Evolutionary conservation across 2,888 invertebrate species (phyloP).

Genomic region (Lordiphosa fenestrarum): DNA sequence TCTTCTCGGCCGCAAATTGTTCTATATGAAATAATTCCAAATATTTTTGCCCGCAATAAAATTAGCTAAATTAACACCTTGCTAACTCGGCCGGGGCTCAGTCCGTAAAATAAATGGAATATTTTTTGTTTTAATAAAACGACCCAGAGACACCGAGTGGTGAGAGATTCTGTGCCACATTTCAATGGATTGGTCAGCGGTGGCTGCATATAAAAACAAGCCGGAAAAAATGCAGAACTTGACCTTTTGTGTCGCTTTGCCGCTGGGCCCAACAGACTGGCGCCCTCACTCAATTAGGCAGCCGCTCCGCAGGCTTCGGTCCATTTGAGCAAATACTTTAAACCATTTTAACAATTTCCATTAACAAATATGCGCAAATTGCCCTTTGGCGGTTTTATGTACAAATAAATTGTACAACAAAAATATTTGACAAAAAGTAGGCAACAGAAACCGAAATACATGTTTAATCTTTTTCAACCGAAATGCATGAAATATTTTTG

Average conservation of each 20-base stretch:
- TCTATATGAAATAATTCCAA: conserved; percentile 65
- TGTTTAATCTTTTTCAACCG: conserved; percentile 41
- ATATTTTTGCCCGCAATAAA: conserved; percentile 70
- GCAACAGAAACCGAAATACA: conserved; percentile 25
- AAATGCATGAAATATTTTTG: conserved; percentile 70
- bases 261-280: not conserved
- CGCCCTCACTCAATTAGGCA: conserved; percentile 51
- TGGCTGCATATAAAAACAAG: conserved; percentile 2
- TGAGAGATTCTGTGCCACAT: conserved; percentile 31
- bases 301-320: conserved; percentile 28
- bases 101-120: conserved; percentile 65
- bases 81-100: conserved; percentile 55
- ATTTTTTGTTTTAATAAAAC: conserved; percentile 68
- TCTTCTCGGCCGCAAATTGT: conserved; percentile 53
- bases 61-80: conserved; percentile 74
- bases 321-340: conserved; percentile 62
- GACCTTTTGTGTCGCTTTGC: conserved; percentile 34
- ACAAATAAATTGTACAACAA: conserved; percentile 62
- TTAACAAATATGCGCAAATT: conserved; percentile 77
- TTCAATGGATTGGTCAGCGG: conserved; percentile 16
- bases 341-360: conserved; percentile 77
- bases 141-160: conserved; percentile 16
- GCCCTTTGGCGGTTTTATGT: conserved; percentile 70
- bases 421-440: conserved; percentile 68
- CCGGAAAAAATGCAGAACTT: conserved; percentile 29